Evolutionary conservation across 2,113 vertebrate genomes (phyloP), one percentile per base, ranked within the genome.

Genomic region (Colistium nudipinnis): DNA sequence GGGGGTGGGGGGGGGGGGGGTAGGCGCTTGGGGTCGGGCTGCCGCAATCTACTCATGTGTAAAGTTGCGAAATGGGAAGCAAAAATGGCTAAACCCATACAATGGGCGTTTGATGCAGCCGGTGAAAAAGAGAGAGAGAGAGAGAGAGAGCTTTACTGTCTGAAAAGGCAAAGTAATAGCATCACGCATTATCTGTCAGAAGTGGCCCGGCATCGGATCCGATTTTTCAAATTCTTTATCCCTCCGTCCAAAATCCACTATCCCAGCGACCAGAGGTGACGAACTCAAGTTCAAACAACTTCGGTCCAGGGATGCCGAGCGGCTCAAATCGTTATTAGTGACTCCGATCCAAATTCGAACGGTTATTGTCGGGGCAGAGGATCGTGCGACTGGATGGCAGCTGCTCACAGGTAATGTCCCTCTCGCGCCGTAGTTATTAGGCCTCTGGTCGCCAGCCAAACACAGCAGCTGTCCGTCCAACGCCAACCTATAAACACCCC

Each of bases 401-500:
- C 85, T 91, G 87, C 86, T 89, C 71, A 63, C 90, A 92, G 91
- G 92, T 92, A 91, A 90, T 90, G 84, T 86, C 81, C 76, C 80
- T 36, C 83, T 85, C 79, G 62, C 75, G 70, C 83, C 24, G 56
- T 47, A 30, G 77, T 84, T 86, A 89, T 92, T 88, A 88, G 78
- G 62, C 67, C 74, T 51, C 87, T 91, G 90, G 91, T 90, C 85
- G 87, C 76, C 76, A 84, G 90, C 91, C 90, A 92, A 91, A 78
- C 74, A 60, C 87, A 87, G 88, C 92, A 94, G 89, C 90, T 94
- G 92, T 88, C 90, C 84, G 49, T 81, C 87, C 87, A 86, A 84
- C 78, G 79, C 62, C 85, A 87, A 85, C 90, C 91, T 87, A 92
- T 92, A 91, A 93, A 91, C 77, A 64, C 72, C 55, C 41, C 28